Conservation (phyloP, 2,113 vertebrate genomes). For the Bubalus kerabau region DNA sequence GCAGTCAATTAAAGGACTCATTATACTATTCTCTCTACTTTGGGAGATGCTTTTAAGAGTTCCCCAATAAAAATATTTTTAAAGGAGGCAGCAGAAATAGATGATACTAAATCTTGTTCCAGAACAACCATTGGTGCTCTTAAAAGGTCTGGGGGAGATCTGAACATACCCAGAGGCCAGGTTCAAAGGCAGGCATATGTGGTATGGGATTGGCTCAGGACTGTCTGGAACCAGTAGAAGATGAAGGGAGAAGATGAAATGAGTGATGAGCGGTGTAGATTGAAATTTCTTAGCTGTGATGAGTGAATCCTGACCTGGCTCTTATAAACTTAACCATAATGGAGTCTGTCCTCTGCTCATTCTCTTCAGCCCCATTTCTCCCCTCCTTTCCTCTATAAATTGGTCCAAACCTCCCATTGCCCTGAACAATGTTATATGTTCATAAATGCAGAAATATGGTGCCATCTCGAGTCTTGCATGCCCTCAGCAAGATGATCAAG, state of each 20-base stretch:
- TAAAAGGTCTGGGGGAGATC: not conserved
- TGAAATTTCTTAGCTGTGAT: not conserved
- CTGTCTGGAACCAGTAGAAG: not conserved
- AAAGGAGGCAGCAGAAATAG: not conserved
- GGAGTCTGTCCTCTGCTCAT: not conserved
- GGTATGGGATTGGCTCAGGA: not conserved
- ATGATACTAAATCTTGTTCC: not conserved
- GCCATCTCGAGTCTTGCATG: not conserved
- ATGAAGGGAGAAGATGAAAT: not conserved
- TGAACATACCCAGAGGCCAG: not conserved
- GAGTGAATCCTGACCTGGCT: not conserved
- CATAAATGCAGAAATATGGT: not conserved
- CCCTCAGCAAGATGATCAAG: not conserved
- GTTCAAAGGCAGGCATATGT: not conserved
- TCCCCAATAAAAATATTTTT: not conserved
- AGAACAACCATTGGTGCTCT: not conserved
- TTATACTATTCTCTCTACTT: not conserved
- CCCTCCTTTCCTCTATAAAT: not conserved
- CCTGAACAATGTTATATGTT: not conserved
- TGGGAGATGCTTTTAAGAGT: not conserved
- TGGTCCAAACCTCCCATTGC: not conserved
- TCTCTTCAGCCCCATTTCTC: not conserved
- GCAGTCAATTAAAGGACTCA: not conserved
- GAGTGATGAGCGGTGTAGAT: too few relatives aligned
- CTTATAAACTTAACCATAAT: not conserved